These are phyloP conservation scores for Sphaeramia orbicularis DNA, from an alignment of 2,797 vertebrate species.

Conservation along the genomic window DNA sequence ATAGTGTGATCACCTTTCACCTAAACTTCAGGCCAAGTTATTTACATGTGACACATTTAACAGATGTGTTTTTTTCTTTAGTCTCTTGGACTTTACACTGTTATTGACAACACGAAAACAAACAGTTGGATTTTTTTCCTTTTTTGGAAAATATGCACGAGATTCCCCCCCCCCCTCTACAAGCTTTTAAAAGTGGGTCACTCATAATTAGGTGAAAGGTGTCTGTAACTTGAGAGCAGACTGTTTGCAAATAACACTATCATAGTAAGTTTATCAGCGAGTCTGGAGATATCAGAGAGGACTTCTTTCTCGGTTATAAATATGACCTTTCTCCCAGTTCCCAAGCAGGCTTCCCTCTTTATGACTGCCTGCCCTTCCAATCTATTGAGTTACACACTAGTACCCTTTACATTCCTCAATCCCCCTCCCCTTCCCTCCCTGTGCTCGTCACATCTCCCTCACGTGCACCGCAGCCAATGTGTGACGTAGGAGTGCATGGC, in stretches of 20 bases:
- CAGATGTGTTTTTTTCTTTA: conserved; percentile 5
- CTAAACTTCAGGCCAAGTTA: neutral
- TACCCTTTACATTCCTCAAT: conserved; percentile 59
- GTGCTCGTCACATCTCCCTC: conserved; percentile 63
- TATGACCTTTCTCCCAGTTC: conserved; percentile 88
- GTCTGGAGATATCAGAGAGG: neutral
- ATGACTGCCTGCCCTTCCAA: conserved; percentile 18
- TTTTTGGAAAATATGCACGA: neutral
- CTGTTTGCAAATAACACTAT: conserved; percentile 61
- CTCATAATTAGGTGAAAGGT: conserved; percentile 2
- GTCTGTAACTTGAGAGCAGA: neutral
- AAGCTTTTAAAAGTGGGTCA: conserved; percentile 41
- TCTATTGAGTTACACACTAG: conserved; percentile 56
- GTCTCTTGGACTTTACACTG: conserved; percentile 35
- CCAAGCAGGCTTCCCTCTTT: conserved; percentile 68
- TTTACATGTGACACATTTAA: conserved; percentile 27
- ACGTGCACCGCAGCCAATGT: conserved; percentile 72
- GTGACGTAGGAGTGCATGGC: conserved; percentile 76
- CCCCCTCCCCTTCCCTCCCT: conserved; percentile 7
- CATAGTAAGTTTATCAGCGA: conserved; percentile 38
- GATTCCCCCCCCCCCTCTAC: conserved; percentile 12
- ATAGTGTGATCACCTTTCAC: neutral
- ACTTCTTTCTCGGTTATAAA: conserved; percentile 62
- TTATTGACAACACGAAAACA: neutral
- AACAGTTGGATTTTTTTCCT: neutral